Evolutionary conservation across 2,888 invertebrate genomes (phyloP), one percentile per base, ranked within the genome.

Genomic region (Galeopsomyia nigrocyanea): DNA sequence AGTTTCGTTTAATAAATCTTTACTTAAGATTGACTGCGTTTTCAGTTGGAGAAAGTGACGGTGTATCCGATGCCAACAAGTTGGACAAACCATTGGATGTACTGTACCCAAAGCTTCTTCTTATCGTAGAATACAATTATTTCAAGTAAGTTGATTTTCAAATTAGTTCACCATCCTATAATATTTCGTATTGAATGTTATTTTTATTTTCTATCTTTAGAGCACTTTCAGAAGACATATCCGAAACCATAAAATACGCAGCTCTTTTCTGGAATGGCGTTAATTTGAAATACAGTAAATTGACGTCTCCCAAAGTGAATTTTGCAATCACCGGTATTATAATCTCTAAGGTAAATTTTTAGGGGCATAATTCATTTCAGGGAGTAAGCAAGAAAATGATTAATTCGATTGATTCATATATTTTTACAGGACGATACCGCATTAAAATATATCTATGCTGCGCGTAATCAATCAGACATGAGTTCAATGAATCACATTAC

Each of bases 211-310:
- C 17, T 16, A 49, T 31, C 53, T 39, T 39, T 57, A 73, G 73
- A 39, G 3, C 1, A 14, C 17, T 70, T 0, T 46, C 47, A 10
- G 57, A 70, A 57, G 53, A 69, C 26, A 19, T 70, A 1, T 3
- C 14, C 1, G 66, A 74, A 55, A 39, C 58, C 3, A 3, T 74
- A 5, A 62, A 63, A 57, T 70, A 74, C 16, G 2, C 65, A 16
- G 21, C 66, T 19, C 60, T 46, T 14, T 70, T 74, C 16, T 74
- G 73, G 73, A 74, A 74, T 58, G 62, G 70, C 17, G 66, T 70
- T 9, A 74, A 74, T 19, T 51, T 74, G 14, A 22, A 70, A 22
- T 74, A 66, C 19, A 49, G 21, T 5, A 57, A 62, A 31, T 17
- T 74, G 51, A 17, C 46, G 2, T 47, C 19, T 14, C 69, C 70